Evolutionary conservation across 2,888 invertebrate genomes (phyloP).

Genomic region (Tanypteryx hageni): DNA sequence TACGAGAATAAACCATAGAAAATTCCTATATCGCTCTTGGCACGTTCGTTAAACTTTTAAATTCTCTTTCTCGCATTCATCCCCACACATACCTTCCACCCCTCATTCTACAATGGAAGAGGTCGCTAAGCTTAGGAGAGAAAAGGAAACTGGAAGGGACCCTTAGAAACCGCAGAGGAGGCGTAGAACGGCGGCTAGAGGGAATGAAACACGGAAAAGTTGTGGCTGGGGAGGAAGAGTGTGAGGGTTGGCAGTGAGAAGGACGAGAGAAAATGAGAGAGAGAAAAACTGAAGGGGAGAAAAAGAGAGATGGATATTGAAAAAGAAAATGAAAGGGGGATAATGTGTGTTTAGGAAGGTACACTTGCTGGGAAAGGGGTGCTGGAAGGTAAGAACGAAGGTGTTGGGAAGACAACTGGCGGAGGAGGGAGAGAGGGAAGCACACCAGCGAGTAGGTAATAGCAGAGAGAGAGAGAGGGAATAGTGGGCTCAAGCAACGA

Average conservation of each 20-base stretch:
- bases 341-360: constrained; percentile 19
- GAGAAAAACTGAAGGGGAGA: background rate
- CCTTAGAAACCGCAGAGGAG: background rate
- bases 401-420: no score
- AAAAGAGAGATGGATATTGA: background rate
- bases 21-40: background rate
- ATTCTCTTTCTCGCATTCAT: background rate
- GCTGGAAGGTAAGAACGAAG: no score
- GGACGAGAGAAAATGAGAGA: background rate
- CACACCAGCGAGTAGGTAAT: background rate
- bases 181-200: background rate
- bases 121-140: background rate
- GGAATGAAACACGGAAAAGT: background rate
- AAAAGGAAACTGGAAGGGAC: background rate
- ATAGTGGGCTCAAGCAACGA: constrained; percentile 22
- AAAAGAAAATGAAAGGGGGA: background rate
- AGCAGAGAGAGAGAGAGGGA: constrained; percentile 10
- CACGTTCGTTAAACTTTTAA: background rate
- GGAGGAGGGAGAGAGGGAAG: background rate
- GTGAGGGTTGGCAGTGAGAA: background rate
- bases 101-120: background rate
- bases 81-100: background rate
- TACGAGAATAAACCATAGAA: background rate
- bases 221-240: background rate
- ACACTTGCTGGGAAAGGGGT: background rate